These are phyloP conservation scores for Myotis yumanensis DNA, from an alignment of 2,113 vertebrate genomes.

Conservation along the genomic window DNA sequence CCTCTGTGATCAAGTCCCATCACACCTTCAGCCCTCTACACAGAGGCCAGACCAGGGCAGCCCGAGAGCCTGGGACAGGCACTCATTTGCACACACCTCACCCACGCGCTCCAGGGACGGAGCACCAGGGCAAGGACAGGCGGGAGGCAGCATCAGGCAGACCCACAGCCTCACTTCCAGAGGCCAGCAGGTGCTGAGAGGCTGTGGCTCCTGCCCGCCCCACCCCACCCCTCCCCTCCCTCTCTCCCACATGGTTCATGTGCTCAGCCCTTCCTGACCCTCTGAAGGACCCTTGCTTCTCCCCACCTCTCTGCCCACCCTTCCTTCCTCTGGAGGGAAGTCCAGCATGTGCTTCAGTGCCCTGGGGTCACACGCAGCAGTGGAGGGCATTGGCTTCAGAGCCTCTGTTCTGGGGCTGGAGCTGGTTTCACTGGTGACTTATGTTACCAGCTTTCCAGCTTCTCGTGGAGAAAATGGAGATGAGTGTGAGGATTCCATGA, in stretches of 20 bases:
- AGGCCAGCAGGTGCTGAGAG: not conserved
- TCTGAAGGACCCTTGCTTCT: not conserved
- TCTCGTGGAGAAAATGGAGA: not conserved
- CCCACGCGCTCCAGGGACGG: accelerated
- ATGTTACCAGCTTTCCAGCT: not conserved
- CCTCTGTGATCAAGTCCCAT: not conserved
- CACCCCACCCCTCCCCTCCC: too few relatives aligned
- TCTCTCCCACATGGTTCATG: accelerated
- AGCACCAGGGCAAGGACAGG: not conserved
- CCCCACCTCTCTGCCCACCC: accelerated
- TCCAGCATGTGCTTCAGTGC: not conserved
- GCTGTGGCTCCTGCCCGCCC: too few relatives aligned
- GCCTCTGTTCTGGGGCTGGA: not conserved
- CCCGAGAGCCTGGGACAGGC: not conserved
- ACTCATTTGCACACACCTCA: not conserved
- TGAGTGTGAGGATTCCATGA: accelerated
- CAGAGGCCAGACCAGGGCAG: not conserved
- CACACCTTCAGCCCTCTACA: not conserved
- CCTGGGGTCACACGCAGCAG: too few relatives aligned
- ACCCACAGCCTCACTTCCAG: not conserved
- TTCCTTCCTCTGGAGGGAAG: not conserved
- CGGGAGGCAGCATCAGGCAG: not conserved
- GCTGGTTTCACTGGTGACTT: too few relatives aligned
- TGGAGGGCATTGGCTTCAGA: accelerated
- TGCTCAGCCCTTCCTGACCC: not conserved